A percentile compares a stretch with the other conserved stretches of the same genome.
phyloP scores from a whole-genome alignment of 2,888 invertebrate species.

The Lypha dubia region DNA sequence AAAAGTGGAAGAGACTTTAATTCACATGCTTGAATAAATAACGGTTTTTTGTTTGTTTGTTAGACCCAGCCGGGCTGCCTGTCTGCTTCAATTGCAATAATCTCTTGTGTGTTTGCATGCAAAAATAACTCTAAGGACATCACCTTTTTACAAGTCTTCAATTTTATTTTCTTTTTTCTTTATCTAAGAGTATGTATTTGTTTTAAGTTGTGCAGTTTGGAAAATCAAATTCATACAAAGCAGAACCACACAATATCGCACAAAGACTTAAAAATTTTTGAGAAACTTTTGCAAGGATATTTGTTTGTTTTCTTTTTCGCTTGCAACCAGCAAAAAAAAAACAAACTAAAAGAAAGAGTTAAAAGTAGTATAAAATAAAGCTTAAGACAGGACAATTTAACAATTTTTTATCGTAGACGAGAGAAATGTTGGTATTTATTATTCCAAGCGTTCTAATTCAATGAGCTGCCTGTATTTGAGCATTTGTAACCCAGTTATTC shows the following conservation, averaged over 20 bases:
- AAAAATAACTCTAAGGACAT: conserved; percentile 50
- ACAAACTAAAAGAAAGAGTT: neutral
- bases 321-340: too few relatives aligned
- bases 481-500: conserved; percentile 70
- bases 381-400: conserved; percentile 17
- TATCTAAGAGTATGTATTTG: neutral
- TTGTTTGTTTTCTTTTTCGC: neutral
- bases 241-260: conserved; percentile 38
- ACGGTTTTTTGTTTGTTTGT: neutral
- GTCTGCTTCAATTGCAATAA: neutral
- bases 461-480: conserved; percentile 56
- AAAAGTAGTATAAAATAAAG: neutral
- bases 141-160: conserved; percentile 25
- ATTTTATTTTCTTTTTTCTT: conserved; percentile 1
- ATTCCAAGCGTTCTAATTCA: conserved; percentile 10
- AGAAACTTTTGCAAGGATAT: conserved; percentile 24
- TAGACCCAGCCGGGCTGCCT: conserved; percentile 5
- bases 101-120: conserved; percentile 11
- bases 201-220: neutral
- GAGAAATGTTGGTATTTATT: neutral
- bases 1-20: neutral
- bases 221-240: conserved; percentile 27
- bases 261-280: conserved; percentile 39
- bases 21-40: conserved; percentile 28
- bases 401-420: neutral